A percentile compares a stretch with the other conserved stretches of the same genome.
Conservation (phyloP, 1,140 invertebrate genomes). For the Whitmania pigra region DNA sequence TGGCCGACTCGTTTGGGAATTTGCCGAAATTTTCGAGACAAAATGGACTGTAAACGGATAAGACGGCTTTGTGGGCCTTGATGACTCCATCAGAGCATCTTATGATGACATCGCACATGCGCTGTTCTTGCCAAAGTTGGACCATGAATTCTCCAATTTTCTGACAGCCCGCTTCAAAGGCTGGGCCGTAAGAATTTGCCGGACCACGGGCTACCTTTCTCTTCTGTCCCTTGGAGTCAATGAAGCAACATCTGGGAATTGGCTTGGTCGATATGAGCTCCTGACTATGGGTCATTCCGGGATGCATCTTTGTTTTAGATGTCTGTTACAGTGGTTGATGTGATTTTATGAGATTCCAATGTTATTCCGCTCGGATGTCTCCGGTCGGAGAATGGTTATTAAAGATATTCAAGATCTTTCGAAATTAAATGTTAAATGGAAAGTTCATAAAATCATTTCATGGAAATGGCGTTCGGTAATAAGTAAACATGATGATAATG, state of each 20-base stretch:
- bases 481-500: too few relatives aligned
- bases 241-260: not conserved
- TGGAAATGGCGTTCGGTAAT: too few relatives aligned
- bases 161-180: slow-evolving; percentile 5
- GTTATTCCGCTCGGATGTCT: too few relatives aligned
- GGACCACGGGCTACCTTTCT: not conserved
- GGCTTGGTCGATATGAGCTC: slow-evolving; percentile 1
- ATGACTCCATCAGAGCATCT: slow-evolving; percentile 5
- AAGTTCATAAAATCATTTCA: too few relatives aligned
- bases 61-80: slow-evolving; percentile 12
- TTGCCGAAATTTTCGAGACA: slow-evolving; percentile 11
- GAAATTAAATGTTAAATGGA: too few relatives aligned
- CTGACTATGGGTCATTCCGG: not conserved
- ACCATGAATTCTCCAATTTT: slow-evolving; percentile 14
- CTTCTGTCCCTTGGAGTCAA: not conserved
- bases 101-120: slow-evolving; percentile 19
- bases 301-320: not conserved
- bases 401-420: too few relatives aligned
- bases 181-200: not conserved
- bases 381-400: too few relatives aligned
- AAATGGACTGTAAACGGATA: slow-evolving; percentile 11
- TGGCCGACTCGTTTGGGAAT: slow-evolving; percentile 7
- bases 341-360: too few relatives aligned
- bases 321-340: too few relatives aligned
- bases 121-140: slow-evolving; percentile 12